Evolutionary conservation across 2,113 vertebrate species (phyloP).

Genomic region (Pungitius pungitius): DNA sequence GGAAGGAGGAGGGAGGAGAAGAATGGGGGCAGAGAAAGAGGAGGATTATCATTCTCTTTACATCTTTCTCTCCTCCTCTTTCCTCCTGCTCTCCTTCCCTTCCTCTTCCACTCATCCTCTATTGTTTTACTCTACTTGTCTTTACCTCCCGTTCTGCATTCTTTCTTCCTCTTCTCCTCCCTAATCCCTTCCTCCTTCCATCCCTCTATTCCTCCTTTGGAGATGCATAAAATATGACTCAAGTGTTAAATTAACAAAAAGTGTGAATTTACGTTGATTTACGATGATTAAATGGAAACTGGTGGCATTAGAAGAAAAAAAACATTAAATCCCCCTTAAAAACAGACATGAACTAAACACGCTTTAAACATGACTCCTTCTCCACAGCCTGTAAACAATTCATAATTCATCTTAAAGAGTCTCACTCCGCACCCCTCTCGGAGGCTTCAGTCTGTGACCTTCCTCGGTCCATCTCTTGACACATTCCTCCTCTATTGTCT

Average conservation of each 20-base stretch:
- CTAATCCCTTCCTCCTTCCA: neutral
- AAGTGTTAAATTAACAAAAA: neutral
- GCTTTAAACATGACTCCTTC: neutral
- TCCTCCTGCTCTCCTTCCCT: too few relatives aligned
- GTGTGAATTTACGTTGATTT: too few relatives aligned
- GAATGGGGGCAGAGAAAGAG: neutral
- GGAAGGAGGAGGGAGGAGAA: neutral
- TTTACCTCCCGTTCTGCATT: neutral
- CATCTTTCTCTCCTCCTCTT: too few relatives aligned
- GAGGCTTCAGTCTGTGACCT: constrained; percentile 28
- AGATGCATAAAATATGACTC: neutral
- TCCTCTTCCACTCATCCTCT: too few relatives aligned
- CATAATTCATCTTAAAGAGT: neutral
- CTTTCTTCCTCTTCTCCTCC: neutral
- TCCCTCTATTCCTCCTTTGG: too few relatives aligned
- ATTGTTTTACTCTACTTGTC: too few relatives aligned
- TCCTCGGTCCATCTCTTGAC: constrained; percentile 60
- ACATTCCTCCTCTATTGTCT: constrained; percentile 48
- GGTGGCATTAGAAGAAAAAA: neutral
- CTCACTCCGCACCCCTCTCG: neutral
- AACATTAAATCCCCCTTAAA: neutral
- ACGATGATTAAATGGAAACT: too few relatives aligned
- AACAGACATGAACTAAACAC: neutral
- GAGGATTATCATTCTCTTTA: neutral
- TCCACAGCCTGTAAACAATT: neutral